Base-by-base conservation (phyloP, 2,888 invertebrate genomes). In the Disparrhopalites patrizii region DNA sequence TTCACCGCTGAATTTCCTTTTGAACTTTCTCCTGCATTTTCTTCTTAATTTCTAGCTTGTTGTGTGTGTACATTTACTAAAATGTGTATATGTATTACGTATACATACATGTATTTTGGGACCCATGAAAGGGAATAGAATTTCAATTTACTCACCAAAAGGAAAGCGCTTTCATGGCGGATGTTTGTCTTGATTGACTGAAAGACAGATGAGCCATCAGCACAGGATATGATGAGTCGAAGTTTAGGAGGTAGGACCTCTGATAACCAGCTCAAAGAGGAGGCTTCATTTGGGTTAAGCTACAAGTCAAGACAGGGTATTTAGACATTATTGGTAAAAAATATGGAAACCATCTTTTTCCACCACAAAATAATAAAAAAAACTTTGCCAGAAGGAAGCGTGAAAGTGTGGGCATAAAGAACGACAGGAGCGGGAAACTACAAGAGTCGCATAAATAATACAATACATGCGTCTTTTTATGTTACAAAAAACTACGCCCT, bases 231-330 rank as follows among this genome's bases (percentile, higher is more conserved):
- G 66, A 93, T 85, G 76, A 93, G 80, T 80, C 90, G 90, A 58
- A 89, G 86, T 77, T 88, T 85, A 62, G 85, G 83, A 3, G 90
- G 90, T 70, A 92, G 81, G 56, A 85, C 83, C 61, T 83, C 81
- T 5, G 91, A 91, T 72, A 93, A 81, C 93, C 93, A 93, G 69
- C 86, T 82, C 38, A 89, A 82, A 68, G 84, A 84, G 20, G 83
- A 81, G 67, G 85, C 81, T 61, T 86, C 86, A 76, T 80, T 76
- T 23, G 76, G 73, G 68, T 71, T 70, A 61, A 78, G 68, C 77
- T 77, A 65, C 25, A 73, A 65, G 47, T n/a, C n/a, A n/a, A n/a
- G n/a, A n/a, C n/a, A n/a, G n/a, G n/a, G n/a, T n/a, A n/a, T n/a
- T n/a, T n/a, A n/a, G n/a, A n/a, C n/a, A n/a, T n/a, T n/a, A n/a